Percentiles rank a stretch among this genome's conserved stretches.
Conservation (phyloP, 2,797 vertebrate genomes). For the Okamejei kenojei region DNA sequence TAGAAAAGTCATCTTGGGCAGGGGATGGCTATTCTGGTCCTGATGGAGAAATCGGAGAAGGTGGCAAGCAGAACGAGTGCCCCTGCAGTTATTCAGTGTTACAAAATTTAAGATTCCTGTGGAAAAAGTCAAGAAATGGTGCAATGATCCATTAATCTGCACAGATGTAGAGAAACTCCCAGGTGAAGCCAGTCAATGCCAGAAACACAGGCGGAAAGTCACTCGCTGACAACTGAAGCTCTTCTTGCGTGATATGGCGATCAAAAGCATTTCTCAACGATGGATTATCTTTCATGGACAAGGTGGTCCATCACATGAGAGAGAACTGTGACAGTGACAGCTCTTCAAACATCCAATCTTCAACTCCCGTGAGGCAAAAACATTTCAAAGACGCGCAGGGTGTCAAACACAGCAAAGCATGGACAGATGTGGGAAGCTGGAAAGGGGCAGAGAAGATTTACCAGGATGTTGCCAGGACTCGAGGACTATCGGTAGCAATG, state of each 20-base stretch:
- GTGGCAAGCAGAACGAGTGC: neutral
- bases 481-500: no score
- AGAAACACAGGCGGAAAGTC: no score
- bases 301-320: neutral
- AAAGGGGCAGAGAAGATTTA: no score
- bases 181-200: neutral
- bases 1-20: neutral
- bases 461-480: no score
- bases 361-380: neutral
- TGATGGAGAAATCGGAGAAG: neutral
- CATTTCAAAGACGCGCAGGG: neutral
- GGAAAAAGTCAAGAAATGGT: neutral
- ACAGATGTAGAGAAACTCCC: neutral
- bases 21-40: neutral
- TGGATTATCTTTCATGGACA: neutral
- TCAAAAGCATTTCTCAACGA: neutral
- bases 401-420: neutral
- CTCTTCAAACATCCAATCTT: slow-evolving; percentile 27
- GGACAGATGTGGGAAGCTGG: no score
- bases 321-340: neutral
- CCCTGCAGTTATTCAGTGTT: neutral
- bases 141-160: neutral
- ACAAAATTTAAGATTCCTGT: neutral
- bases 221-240: neutral
- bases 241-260: neutral